Evolutionary conservation across 2,113 vertebrate species (phyloP).

Genomic region (Sylvia atricapilla): DNA sequence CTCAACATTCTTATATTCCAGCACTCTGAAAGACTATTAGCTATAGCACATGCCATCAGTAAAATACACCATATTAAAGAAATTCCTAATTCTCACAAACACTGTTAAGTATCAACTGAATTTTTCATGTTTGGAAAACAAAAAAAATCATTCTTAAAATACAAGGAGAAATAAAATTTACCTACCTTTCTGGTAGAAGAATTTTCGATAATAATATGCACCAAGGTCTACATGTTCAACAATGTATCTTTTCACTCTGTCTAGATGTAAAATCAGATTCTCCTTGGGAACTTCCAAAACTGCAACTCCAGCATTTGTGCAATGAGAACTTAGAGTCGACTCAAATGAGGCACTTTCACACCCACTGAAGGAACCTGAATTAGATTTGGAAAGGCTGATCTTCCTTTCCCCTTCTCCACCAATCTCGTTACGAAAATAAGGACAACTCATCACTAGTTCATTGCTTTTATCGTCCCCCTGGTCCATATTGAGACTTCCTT

Average conservation of each 20-base stretch:
- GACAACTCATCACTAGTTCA: conserved; percentile 90
- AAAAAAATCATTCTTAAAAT: not conserved
- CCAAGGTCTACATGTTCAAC: conserved; percentile 94
- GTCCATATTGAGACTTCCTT: conserved; percentile 86
- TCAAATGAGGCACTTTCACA: conserved; percentile 86
- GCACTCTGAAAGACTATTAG: not conserved
- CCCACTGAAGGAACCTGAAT: conserved; percentile 83
- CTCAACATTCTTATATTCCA: not conserved
- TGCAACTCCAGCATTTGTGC: conserved; percentile 92
- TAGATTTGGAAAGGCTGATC: conserved; percentile 87
- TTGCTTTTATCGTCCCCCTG: conserved; percentile 93
- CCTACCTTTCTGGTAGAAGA: conserved; percentile 92
- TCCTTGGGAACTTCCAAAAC: conserved; percentile 93
- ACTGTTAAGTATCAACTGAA: not conserved
- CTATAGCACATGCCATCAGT: not conserved
- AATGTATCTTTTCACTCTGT: conserved; percentile 89
- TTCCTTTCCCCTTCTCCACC: conserved; percentile 87
- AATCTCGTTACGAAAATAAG: conserved; percentile 95
- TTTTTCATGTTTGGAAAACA: not conserved
- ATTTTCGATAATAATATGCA: conserved; percentile 92
- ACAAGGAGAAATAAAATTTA: not conserved
- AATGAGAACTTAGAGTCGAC: conserved; percentile 87
- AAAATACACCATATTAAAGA: not conserved
- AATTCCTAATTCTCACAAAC: not conserved
- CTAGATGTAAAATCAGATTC: conserved; percentile 80